Base-by-base conservation (phyloP, 2,888 invertebrate species). In the Caenorhabditis sulstoni region DNA sequence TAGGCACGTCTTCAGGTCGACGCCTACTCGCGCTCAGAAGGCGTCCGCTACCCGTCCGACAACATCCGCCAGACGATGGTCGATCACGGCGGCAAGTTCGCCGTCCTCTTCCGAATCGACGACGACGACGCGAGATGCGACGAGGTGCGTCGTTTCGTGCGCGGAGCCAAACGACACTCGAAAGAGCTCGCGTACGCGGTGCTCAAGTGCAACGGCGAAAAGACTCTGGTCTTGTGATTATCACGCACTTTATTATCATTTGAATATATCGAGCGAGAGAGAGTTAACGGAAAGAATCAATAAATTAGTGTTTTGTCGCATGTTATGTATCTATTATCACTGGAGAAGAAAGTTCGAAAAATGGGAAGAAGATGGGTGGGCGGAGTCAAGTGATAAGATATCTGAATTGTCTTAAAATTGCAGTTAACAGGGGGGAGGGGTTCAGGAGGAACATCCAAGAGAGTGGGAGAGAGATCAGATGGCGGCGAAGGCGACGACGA, bases 61-160 rank as follows among this genome's bases (percentile, higher is more conserved):
- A 64, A 70, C 29, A 77, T 77, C 45, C 50, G 70, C 29, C 77
- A 70, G 12, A 59, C 66, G 4, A 65, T 77, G 1, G 55, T 67
- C 4, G 59, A 77, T 47, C 77, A 77, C 49, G 77, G 67, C 22
- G 77, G 77, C 18, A 77, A 77, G 49, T 77, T 77, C 18, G 77
- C 70, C 2, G 65, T 77, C 16, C 39, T 65, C 0, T 77, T 67
- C 39, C 50, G 61, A 11, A 71, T 77, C 29, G 29, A 29, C 20
- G 22, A 64, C n/a, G 73, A 77, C 16, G 70, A 70, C 29, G 65
- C 70, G 1, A 22, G 29, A 29, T 77, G 70, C 47, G 77, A 70
- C 22, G 65, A 77, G 50, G 70, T 77, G 9, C 58, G 65, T n/a
- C 58, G 70, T 22, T 77, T 77, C 59, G 49, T 77, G 5, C 57